phyloP scores from a whole-genome alignment of 2,113 vertebrate species.

The Oriolus oriolus region DNA sequence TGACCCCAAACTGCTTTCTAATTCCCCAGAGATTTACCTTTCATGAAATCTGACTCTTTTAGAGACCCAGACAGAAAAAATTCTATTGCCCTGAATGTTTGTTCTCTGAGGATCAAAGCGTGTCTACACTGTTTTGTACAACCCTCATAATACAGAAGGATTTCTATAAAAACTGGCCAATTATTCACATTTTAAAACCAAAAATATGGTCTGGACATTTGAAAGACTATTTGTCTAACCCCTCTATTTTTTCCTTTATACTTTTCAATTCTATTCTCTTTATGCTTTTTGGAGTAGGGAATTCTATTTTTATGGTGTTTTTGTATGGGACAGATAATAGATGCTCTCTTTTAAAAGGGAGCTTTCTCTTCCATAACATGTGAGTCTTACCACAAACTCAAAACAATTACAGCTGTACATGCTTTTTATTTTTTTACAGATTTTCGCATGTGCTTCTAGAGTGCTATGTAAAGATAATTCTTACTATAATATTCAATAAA shows the following conservation, averaged over 20 bases:
- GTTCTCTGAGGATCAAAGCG: not conserved
- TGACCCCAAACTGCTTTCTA: not conserved
- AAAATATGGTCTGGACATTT: not conserved
- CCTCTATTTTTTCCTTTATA: not conserved
- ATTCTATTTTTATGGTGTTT: not conserved
- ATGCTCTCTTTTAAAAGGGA: not conserved
- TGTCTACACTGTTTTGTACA: not conserved
- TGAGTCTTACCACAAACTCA: not conserved
- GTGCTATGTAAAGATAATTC: not conserved
- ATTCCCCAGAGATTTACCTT: not conserved
- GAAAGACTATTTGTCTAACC: not conserved
- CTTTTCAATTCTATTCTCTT: not conserved
- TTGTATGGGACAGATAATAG: not conserved
- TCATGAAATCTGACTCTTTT: not conserved
- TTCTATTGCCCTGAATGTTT: not conserved
- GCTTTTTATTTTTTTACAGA: not conserved
- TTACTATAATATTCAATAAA: conserved; percentile 13
- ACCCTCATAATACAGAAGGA: not conserved
- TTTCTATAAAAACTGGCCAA: not conserved
- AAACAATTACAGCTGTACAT: not conserved
- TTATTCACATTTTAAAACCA: not conserved
- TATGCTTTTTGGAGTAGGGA: not conserved
- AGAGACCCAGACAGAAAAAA: not conserved
- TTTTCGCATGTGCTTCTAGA: not conserved
- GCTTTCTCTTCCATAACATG: not conserved